Conservation (phyloP, 1,140 invertebrate species). For the Zophobas atratus region DNA sequence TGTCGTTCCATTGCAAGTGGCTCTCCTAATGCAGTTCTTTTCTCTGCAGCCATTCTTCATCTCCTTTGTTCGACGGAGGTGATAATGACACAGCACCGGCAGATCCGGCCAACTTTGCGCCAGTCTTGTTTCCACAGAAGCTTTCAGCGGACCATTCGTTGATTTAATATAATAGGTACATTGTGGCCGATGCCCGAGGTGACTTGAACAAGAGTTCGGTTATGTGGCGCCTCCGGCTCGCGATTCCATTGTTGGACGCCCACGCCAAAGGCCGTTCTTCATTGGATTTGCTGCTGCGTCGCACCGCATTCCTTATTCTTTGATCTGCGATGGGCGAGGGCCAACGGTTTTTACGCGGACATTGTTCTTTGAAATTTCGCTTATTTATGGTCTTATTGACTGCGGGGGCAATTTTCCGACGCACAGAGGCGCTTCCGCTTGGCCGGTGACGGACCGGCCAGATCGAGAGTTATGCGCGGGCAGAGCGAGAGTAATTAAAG, state of each 20-base stretch:
- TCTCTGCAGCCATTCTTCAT: conserved; percentile 65
- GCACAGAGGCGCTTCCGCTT: no score
- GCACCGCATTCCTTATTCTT: conserved; percentile 22
- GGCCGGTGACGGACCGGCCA: no score
- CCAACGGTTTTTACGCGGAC: background rate
- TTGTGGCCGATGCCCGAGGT: conserved; percentile 59
- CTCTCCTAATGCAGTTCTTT: conserved; percentile 64
- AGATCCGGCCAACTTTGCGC: conserved; percentile 63
- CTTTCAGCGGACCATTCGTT: conserved; percentile 57
- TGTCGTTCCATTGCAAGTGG: conserved; percentile 48
- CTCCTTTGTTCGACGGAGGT: conserved; percentile 65
- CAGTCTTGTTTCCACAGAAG: conserved; percentile 60
- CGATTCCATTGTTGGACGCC: conserved; percentile 46
- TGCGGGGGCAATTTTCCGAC: no score
- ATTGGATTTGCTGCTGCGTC: conserved; percentile 50
- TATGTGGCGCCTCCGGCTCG: conserved; percentile 59
- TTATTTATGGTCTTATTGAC: background rate
- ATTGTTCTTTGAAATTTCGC: conserved; percentile 3
- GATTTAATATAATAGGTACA: conserved; percentile 66
- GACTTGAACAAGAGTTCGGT: conserved; percentile 57
- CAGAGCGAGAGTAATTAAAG: no score
- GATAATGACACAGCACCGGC: conserved; percentile 65
- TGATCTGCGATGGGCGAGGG: background rate
- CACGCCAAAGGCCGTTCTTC: conserved; percentile 46
- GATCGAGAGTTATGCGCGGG: no score